Percentiles rank a stretch among this genome's conserved stretches.
Evolutionary conservation across 2,797 vertebrate species (phyloP).

Genomic region (Alauda arvensis): DNA sequence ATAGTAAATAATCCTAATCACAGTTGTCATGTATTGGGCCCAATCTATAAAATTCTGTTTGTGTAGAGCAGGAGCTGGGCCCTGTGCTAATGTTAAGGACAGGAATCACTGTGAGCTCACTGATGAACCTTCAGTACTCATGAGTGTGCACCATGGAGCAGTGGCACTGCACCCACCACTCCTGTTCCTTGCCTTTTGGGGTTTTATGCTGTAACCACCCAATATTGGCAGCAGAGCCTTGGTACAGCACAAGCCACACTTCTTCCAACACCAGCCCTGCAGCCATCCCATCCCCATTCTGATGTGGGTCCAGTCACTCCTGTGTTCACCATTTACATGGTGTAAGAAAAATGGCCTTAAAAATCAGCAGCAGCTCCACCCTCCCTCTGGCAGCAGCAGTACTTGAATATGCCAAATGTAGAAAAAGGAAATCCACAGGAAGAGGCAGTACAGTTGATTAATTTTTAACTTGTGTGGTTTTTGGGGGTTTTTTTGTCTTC

Average conservation of each 20-base stretch:
- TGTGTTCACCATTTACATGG: background rate
- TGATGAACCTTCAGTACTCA: background rate
- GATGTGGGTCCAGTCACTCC: background rate
- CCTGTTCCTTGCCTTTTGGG: background rate
- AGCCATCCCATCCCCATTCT: background rate
- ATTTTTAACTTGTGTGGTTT: background rate
- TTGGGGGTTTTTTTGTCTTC: background rate
- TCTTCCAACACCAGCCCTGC: background rate
- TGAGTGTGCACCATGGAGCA: background rate
- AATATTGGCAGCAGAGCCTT: background rate
- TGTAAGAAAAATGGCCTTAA: background rate
- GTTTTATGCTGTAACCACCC: background rate
- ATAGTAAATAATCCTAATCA: background rate
- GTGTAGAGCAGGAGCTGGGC: background rate
- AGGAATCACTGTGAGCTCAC: background rate
- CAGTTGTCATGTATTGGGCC: rapidly evolving
- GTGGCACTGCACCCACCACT: background rate
- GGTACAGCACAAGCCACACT: background rate
- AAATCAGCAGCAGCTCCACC: background rate
- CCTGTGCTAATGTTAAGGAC: background rate
- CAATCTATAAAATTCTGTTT: background rate
- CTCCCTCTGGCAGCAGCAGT: background rate
- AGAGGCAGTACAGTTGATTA: background rate
- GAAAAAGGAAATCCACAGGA: background rate
- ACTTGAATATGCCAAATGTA: background rate